phyloP scores from a whole-genome alignment of 2,113 vertebrate species.

The Malurus cyaneus region DNA sequence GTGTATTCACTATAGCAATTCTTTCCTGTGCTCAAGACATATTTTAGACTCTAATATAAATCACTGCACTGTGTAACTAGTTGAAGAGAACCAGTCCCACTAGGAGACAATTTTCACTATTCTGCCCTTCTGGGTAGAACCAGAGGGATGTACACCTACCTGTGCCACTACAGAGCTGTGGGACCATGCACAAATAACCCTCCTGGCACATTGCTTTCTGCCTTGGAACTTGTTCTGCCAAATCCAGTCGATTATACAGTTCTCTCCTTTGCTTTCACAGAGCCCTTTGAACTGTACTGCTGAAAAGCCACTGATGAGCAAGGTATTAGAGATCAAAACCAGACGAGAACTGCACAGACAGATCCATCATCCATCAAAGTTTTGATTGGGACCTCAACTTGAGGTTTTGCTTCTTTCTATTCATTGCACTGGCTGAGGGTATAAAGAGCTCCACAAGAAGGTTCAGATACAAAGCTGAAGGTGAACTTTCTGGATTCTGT shows the following conservation, averaged over 20 bases:
- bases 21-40: neutral
- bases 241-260: neutral
- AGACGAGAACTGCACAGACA: neutral
- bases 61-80: neutral
- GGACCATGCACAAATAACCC: neutral
- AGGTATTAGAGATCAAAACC: slow-evolving; percentile 3
- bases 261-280: neutral
- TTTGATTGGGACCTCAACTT: neutral
- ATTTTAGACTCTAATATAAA: neutral
- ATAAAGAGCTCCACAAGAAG: neutral
- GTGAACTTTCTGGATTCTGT: neutral
- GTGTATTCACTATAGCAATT: neutral
- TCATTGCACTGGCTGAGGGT: neutral
- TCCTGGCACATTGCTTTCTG: neutral
- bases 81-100: neutral
- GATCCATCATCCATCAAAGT: neutral
- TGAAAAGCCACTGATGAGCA: neutral
- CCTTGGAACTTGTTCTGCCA: neutral
- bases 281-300: neutral
- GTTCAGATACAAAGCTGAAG: neutral
- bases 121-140: neutral
- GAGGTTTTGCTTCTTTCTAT: neutral
- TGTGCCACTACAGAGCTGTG: neutral
- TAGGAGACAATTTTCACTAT: neutral
- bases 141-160: neutral